Conservation (phyloP, 2,797 vertebrate species). For the Pristis pectinata region DNA sequence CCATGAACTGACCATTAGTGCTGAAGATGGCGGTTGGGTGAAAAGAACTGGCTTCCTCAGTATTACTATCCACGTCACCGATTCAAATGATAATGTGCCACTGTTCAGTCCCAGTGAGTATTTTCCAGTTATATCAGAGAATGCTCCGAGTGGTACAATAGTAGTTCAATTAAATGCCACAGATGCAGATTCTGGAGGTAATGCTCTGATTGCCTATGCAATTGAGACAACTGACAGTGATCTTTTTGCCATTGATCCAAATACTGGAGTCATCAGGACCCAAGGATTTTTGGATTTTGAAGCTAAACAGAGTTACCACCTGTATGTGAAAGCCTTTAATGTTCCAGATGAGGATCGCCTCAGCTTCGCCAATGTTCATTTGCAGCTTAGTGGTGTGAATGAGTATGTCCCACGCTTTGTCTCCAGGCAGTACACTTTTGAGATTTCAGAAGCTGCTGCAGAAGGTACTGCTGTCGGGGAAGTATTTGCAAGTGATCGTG, state of each 20-base stretch:
- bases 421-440: conserved; percentile 95
- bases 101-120: conserved; percentile 78
- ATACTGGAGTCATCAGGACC: conserved; percentile 88
- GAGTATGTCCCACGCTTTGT: conserved; percentile 97
- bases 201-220: conserved; percentile 82
- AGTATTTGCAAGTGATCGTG: conserved; percentile 95
- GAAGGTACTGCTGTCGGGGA: conserved; percentile 82
- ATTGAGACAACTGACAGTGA: conserved; percentile 93
- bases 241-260: conserved; percentile 92
- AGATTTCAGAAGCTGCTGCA: conserved; percentile 86
- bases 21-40: conserved; percentile 87
- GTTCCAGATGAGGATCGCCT: conserved; percentile 93
- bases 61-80: conserved; percentile 73
- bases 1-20: conserved; percentile 79
- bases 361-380: conserved; percentile 83
- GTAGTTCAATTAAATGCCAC: conserved; percentile 82
- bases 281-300: conserved; percentile 98
- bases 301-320: conserved; percentile 87
- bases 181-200: conserved; percentile 78
- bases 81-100: conserved; percentile 91
- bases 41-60: conserved; percentile 80
- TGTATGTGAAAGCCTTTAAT: conserved; percentile 92
- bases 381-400: conserved; percentile 88
- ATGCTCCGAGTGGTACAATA: conserved; percentile 90
- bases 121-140: conserved; percentile 83